Base-by-base conservation (phyloP, 2,113 vertebrate genomes). In the Psammodynastes pulverulentus region DNA sequence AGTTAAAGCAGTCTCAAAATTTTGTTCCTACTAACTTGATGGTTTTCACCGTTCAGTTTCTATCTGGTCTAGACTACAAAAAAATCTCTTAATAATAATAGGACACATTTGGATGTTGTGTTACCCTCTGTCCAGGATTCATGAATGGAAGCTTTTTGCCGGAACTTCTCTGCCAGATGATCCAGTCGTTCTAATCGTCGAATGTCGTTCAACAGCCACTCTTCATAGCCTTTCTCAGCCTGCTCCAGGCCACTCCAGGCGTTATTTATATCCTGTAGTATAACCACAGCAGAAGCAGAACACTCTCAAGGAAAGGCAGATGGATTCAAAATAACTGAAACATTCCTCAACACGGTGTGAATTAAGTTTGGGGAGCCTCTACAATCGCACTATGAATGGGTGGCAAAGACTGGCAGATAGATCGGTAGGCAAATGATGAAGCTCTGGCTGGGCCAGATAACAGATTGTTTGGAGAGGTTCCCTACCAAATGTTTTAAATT, bases 121-220 rank as follows among this genome's bases (percentile, higher is more conserved):
- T 97, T 97, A 99, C 99, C 99, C n/a, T 99, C 98, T 15, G 99
- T 99, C 99, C 99, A 99, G 91, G 98, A 98, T 97, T 99, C 99
- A 0, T 99, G 99, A 97, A 99, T 99, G 48, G 98, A 98, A 9
- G 99, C 99, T 96, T 99, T 99, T 97, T 99, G 99, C 29, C 99
- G 98, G 94, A 99, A 99, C 93, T 99, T 99, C 98, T 99, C 98
- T 0, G 99, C 99, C 96, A 99, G 97, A 97, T 99, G 99, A 96
- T 99, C 99, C 8, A 99, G 98, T 94, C 99, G 97, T 95, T 99
- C 99, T 95, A 99, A 97, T 96, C 99, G 97, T 93, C 99, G 98
- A 86, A 99, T 99, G 96, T 99, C 99, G 10, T 99, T 99, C 95
- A 99, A 97, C 89, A 99, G 97, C 99, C 99, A 99, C 94, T 99